Conservation (phyloP, 2,888 invertebrate genomes). For the Papilio demoleus region DNA sequence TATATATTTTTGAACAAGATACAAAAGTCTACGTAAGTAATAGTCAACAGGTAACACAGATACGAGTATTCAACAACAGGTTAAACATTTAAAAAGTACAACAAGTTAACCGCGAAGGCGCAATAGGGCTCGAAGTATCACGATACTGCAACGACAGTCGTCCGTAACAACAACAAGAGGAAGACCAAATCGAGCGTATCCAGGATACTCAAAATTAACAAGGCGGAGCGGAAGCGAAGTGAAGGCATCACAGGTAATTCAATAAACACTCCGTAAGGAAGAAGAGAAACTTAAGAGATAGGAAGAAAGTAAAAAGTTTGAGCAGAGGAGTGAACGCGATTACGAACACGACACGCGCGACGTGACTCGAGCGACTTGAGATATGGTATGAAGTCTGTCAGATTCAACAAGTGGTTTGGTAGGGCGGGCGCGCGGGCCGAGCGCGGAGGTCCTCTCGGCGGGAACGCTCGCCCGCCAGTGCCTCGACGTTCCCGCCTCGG, state of each 20-base stretch:
- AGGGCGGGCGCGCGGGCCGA: slow-evolving; percentile 67
- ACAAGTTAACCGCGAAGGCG: slow-evolving; percentile 66
- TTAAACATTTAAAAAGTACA: slow-evolving; percentile 80
- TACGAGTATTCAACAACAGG: slow-evolving; percentile 78
- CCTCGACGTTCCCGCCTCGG: slow-evolving; percentile 55
- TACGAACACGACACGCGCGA: slow-evolving; percentile 59
- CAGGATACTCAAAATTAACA: slow-evolving; percentile 55
- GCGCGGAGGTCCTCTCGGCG: slow-evolving; percentile 69
- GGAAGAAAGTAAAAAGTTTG: slow-evolving; percentile 45
- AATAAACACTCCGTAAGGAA: slow-evolving; percentile 45
- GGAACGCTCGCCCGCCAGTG: slow-evolving; percentile 80
- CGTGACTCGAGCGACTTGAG: slow-evolving; percentile 60
- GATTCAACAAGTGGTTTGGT: slow-evolving; percentile 80
- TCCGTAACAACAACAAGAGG: slow-evolving; percentile 71
- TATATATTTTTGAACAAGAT: slow-evolving; percentile 64
- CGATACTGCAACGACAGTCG: slow-evolving; percentile 57
- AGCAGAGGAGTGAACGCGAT: slow-evolving; percentile 50
- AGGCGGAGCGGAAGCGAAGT: slow-evolving; percentile 69
- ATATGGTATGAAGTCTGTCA: slow-evolving; percentile 60
- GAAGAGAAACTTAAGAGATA: slow-evolving; percentile 43
- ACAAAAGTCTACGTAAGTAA: slow-evolving; percentile 70
- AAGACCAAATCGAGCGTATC: slow-evolving; percentile 69
- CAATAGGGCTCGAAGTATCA: slow-evolving; percentile 54
- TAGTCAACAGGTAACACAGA: slow-evolving; percentile 82
- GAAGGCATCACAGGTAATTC: slow-evolving; percentile 73